A percentile compares a stretch with the other conserved stretches of the same genome.
phyloP scores from a whole-genome alignment of 2,797 vertebrate species.

The Hydrocynus forskahlii region DNA sequence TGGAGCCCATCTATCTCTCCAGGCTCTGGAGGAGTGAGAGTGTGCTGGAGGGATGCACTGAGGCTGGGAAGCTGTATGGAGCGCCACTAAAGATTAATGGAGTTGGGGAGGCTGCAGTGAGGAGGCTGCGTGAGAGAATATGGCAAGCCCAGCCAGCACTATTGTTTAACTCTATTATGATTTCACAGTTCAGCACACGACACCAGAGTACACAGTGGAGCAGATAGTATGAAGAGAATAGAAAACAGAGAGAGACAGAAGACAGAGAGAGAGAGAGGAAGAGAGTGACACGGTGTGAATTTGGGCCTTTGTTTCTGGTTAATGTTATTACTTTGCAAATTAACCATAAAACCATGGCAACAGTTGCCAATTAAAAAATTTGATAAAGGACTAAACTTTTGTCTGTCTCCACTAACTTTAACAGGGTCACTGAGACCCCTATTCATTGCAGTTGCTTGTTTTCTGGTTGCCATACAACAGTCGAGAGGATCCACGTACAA shows the following conservation, averaged over 20 bases:
- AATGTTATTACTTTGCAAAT: slow-evolving; percentile 17
- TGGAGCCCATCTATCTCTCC: slow-evolving; percentile 46
- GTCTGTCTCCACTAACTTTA: slow-evolving; percentile 18
- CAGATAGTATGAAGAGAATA: not conserved
- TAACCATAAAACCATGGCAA: slow-evolving; percentile 18
- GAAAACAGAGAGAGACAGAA: too few species aligned
- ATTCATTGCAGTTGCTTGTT: slow-evolving; percentile 46
- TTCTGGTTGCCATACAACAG: slow-evolving; percentile 58
- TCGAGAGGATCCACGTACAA: slow-evolving; percentile 40
- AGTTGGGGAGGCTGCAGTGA: slow-evolving; percentile 7
- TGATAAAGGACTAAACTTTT: slow-evolving; percentile 25
- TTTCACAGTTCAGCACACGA: slow-evolving; percentile 29
- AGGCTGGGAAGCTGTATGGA: slow-evolving; percentile 19
- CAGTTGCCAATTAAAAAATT: slow-evolving; percentile 20
- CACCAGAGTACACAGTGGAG: slow-evolving; percentile 4
- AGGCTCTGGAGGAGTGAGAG: slow-evolving; percentile 33
- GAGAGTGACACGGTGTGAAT: not conserved
- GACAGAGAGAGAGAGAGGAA: too few species aligned
- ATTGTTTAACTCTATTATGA: slow-evolving; percentile 39
- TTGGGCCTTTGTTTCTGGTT: slow-evolving; percentile 7
- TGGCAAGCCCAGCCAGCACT: slow-evolving; percentile 4
- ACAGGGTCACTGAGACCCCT: slow-evolving; percentile 31
- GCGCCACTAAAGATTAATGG: slow-evolving; percentile 31
- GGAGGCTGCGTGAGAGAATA: slow-evolving; percentile 20
- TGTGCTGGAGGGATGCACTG: slow-evolving; percentile 45